phyloP scores from a whole-genome alignment of 2,888 invertebrate species.

The Eremobia ochroleuca region DNA sequence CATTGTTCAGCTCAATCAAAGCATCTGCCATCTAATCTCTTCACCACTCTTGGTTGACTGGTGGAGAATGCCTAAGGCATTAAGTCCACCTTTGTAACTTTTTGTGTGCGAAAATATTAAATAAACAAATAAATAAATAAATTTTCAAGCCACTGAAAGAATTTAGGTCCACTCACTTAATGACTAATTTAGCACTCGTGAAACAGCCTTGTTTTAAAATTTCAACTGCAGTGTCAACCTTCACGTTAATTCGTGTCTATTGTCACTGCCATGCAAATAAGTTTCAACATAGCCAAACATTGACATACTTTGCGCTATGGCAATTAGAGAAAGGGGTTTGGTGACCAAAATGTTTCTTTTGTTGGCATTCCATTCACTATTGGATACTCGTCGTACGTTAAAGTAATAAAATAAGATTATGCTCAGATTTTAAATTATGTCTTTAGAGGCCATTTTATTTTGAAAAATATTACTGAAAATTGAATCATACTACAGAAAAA shows the following conservation, averaged over 20 bases:
- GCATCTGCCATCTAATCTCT: no score
- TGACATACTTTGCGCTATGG: slow-evolving; percentile 54
- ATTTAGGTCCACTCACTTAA: slow-evolving; percentile 18
- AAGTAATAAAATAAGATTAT: neutral
- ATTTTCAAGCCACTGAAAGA: slow-evolving; percentile 3
- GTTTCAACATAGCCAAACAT: slow-evolving; percentile 57
- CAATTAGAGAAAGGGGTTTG: slow-evolving; percentile 58
- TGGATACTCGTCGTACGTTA: neutral
- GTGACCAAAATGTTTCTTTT: slow-evolving; percentile 29
- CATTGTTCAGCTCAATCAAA: no score
- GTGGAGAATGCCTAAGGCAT: no score
- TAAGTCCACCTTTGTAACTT: no score
- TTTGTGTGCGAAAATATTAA: no score
- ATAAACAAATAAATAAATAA: no score
- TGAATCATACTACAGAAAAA: neutral
- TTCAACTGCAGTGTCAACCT: slow-evolving; percentile 67
- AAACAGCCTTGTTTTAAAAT: slow-evolving; percentile 58
- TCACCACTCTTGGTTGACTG: no score
- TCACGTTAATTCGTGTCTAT: slow-evolving; percentile 65
- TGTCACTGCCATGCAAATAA: slow-evolving; percentile 63
- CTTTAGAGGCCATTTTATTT: neutral
- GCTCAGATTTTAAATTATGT: neutral
- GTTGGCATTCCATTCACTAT: slow-evolving; percentile 9
- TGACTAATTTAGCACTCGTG: slow-evolving; percentile 33
- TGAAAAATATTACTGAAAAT: neutral